Percentiles rank a stretch among this genome's conserved stretches.
phyloP scores from a whole-genome alignment of 2,888 invertebrate genomes.

The Carterocephalus palaemon region DNA sequence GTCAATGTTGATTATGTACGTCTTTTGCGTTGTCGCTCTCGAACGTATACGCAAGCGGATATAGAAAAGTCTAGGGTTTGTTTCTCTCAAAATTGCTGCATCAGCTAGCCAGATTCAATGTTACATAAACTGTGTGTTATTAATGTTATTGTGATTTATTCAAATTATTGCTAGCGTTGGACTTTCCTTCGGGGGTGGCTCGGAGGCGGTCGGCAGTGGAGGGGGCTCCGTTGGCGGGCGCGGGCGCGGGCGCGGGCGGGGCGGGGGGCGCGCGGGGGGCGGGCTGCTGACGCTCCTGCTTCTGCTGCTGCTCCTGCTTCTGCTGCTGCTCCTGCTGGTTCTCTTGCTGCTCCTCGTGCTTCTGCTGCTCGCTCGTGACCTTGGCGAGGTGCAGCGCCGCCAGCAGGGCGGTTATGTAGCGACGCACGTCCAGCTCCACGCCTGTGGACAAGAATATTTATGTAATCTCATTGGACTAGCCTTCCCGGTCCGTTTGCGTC shows the following conservation, averaged over 20 bases:
- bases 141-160: slow-evolving; percentile 25
- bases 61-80: too few species aligned
- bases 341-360: slow-evolving; percentile 31
- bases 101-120: slow-evolving; percentile 2
- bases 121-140: slow-evolving; percentile 3
- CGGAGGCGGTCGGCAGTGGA: slow-evolving; percentile 56
- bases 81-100: too few species aligned
- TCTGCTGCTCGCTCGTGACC: slow-evolving; percentile 58
- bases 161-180: slow-evolving; percentile 42
- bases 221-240: slow-evolving; percentile 41
- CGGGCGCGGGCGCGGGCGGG: slow-evolving; percentile 27
- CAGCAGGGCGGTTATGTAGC: slow-evolving; percentile 63
- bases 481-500: too few species aligned
- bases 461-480: too few species aligned
- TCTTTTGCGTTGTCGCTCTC: too few species aligned
- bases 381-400: slow-evolving; percentile 67
- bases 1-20: too few species aligned
- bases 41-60: too few species aligned
- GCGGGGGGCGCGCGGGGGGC: slow-evolving; percentile 40
- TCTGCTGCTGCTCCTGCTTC: slow-evolving; percentile 21
- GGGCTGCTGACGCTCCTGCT: slow-evolving; percentile 30
- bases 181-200: slow-evolving; percentile 63
- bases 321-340: slow-evolving; percentile 34
- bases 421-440: slow-evolving; percentile 64
- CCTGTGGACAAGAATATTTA: slow-evolving; percentile 41